phyloP scores from a whole-genome alignment of 2,113 vertebrate genomes.

The Pycnonotus jocosus region DNA sequence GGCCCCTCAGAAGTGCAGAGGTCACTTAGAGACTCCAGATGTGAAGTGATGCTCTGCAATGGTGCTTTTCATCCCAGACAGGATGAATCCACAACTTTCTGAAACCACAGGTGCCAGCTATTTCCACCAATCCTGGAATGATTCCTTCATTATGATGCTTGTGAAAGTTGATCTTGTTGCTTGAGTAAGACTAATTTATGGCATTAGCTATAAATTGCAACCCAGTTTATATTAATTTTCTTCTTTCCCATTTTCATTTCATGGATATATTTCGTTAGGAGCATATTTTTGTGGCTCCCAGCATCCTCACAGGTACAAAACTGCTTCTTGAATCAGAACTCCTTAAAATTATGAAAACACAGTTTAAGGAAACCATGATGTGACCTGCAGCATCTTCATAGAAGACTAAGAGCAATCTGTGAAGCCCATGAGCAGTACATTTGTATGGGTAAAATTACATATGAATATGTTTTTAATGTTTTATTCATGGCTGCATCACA shows the following conservation, averaged over 20 bases:
- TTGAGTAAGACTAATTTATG: neutral
- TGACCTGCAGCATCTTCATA: neutral
- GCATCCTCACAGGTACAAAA: neutral
- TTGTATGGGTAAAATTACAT: neutral
- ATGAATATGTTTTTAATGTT: neutral
- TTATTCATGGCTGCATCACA: neutral
- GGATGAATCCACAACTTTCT: neutral
- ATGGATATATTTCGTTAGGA: neutral
- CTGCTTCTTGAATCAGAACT: neutral
- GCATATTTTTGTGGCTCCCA: neutral
- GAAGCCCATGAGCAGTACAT: neutral
- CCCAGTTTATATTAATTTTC: neutral
- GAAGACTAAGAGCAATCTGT: neutral
- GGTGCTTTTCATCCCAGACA: neutral
- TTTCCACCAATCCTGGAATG: neutral
- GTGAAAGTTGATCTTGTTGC: neutral
- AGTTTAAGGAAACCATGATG: neutral
- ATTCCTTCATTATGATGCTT: neutral
- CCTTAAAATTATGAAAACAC: neutral
- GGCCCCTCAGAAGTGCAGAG: neutral
- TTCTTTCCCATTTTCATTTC: neutral
- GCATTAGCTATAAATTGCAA: neutral
- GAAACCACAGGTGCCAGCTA: neutral
- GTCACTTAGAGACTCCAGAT: neutral
- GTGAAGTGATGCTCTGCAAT: neutral